These are phyloP conservation scores for Acrossocheilus fasciatus DNA, from an alignment of 2,797 vertebrate species.

Conservation along the genomic window DNA sequence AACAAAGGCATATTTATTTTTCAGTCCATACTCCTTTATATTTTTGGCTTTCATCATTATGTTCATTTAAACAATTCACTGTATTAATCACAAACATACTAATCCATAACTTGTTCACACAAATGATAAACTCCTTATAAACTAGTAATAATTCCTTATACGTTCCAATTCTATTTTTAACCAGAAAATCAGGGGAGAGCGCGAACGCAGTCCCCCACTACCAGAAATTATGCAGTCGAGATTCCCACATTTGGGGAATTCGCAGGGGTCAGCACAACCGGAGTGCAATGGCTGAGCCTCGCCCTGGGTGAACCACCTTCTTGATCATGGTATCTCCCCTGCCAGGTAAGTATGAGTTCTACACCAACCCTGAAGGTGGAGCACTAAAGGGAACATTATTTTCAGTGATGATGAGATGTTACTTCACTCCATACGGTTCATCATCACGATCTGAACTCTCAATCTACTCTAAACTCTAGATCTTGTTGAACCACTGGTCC, in stretches of 20 bases:
- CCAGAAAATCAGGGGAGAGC: not conserved
- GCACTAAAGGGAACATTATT: not conserved
- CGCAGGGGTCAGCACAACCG: conserved; percentile 64
- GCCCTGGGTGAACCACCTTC: conserved; percentile 57
- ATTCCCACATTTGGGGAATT: conserved; percentile 65
- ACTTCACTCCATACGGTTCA: too few relatives aligned
- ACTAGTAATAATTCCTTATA: too few relatives aligned
- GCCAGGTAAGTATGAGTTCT: conserved; percentile 18
- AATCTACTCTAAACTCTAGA: not conserved
- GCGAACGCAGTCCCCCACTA: conserved; percentile 59
- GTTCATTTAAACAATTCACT: too few relatives aligned
- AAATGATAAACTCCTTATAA: too few relatives aligned
- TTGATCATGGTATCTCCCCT: conserved; percentile 59
- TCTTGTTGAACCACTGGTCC: not conserved
- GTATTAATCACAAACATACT: too few relatives aligned
- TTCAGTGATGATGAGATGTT: not conserved
- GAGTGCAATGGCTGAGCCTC: conserved; percentile 59
- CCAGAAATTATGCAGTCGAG: conserved; percentile 61
- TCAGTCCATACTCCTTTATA: too few relatives aligned
- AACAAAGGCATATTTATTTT: too few relatives aligned
- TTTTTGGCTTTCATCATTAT: too few relatives aligned
- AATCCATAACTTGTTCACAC: too few relatives aligned
- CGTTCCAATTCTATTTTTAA: too few relatives aligned
- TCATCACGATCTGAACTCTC: not conserved
- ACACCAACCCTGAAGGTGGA: fast-evolving